A percentile compares a stretch with the other conserved stretches of the same genome.
Conservation (phyloP, 2,797 vertebrate species). For the Muscicapa comitata region DNA sequence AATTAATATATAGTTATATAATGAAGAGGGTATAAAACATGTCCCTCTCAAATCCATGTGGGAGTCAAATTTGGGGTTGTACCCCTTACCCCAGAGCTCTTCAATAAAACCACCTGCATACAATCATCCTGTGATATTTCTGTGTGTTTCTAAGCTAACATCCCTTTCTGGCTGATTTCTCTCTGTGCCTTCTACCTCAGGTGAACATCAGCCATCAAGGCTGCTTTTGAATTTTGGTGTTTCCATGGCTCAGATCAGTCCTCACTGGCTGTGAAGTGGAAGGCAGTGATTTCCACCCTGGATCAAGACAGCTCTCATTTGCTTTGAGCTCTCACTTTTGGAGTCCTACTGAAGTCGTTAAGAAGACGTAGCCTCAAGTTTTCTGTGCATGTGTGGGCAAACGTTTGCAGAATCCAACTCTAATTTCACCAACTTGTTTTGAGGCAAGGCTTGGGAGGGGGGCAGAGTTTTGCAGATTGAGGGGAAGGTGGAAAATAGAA, state of each 20-base stretch:
- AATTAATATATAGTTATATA: too few relatives aligned
- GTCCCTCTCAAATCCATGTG: too few relatives aligned
- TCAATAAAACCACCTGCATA: too few relatives aligned
- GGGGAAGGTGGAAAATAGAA: neutral
- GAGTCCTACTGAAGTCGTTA: neutral
- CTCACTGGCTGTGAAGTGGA: neutral
- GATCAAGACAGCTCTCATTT: neutral
- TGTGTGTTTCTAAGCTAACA: too few relatives aligned
- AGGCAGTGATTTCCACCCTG: neutral
- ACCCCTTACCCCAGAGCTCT: too few relatives aligned
- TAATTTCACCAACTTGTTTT: neutral
- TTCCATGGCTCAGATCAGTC: neutral
- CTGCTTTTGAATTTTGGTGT: neutral
- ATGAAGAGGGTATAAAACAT: too few relatives aligned
- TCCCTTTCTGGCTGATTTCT: neutral
- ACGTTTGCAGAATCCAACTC: neutral
- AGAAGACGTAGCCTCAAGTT: neutral
- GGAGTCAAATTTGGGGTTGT: too few relatives aligned
- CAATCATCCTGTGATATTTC: too few relatives aligned
- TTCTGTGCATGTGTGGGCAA: neutral
- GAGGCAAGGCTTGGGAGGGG: neutral
- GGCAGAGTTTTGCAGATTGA: neutral
- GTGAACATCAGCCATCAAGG: neutral
- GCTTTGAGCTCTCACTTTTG: constrained; percentile 15
- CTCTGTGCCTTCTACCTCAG: neutral